Percentiles rank a stretch among this genome's conserved stretches.
Evolutionary conservation across 2,797 vertebrate species (phyloP).

Genomic region (Melopsittacus undulatus): DNA sequence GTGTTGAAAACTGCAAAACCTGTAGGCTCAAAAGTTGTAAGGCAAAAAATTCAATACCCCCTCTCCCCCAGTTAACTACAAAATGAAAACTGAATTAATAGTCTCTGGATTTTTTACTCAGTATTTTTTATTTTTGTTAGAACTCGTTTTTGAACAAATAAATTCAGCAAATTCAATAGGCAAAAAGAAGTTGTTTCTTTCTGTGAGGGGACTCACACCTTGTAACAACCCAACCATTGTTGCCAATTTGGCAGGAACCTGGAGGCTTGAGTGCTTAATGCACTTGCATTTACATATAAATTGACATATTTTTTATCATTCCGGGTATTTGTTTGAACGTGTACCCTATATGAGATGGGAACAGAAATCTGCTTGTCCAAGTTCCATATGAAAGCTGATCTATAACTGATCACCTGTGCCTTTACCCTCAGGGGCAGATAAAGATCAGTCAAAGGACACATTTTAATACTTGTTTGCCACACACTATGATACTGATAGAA

Average conservation of each 20-base stretch:
- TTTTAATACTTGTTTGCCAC: background rate
- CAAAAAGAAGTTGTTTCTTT: background rate
- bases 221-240: background rate
- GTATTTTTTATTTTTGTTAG: background rate
- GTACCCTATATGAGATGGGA: background rate
- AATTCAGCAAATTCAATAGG: background rate
- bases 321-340: background rate
- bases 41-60: background rate
- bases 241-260: background rate
- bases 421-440: background rate
- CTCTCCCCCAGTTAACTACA: background rate
- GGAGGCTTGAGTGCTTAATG: background rate
- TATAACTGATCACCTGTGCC: background rate
- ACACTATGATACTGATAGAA: rapidly evolving
- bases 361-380: background rate
- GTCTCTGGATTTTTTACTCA: background rate
- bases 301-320: background rate
- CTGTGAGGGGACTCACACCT: background rate
- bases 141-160: background rate
- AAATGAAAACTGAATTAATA: background rate
- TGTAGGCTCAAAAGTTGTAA: background rate
- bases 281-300: background rate
- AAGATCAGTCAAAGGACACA: background rate
- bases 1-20: background rate
- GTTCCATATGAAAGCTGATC: background rate